Conservation (phyloP, 2,113 vertebrate genomes). For the Aspiorhynchus laticeps region DNA sequence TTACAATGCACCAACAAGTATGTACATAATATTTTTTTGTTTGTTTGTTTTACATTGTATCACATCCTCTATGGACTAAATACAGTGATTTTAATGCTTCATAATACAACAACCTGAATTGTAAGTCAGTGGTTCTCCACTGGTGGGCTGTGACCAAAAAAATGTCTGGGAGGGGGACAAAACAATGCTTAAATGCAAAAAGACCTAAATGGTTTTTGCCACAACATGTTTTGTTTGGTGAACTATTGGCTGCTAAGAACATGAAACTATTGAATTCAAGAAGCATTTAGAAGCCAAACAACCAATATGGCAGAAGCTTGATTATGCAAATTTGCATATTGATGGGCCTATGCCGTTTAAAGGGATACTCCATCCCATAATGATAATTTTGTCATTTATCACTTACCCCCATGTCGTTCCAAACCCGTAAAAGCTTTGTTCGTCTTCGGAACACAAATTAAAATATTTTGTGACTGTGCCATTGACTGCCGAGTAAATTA, state of each 20-base stretch:
- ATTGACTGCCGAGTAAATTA: too few relatives aligned
- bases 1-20: not conserved
- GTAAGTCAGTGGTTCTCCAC: too few relatives aligned
- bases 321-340: not conserved
- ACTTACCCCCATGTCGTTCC: too few relatives aligned
- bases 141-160: too few relatives aligned
- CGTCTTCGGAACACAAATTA: too few relatives aligned
- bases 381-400: too few relatives aligned
- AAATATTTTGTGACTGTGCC: too few relatives aligned
- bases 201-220: not conserved
- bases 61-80: not conserved
- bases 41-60: not conserved
- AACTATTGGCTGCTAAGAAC: not conserved
- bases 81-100: not conserved
- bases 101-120: too few relatives aligned
- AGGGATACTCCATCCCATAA: too few relatives aligned
- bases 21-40: not conserved
- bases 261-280: not conserved
- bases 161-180: too few relatives aligned
- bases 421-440: too few relatives aligned
- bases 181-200: not conserved
- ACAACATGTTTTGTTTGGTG: not conserved
- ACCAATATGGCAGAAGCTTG: not conserved
- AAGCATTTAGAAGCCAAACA: not conserved
- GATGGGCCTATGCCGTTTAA: not conserved